Evolutionary conservation across 1,140 invertebrate species (phyloP), one percentile per base, ranked within the genome.

Genomic region (Plodia interpunctella): DNA sequence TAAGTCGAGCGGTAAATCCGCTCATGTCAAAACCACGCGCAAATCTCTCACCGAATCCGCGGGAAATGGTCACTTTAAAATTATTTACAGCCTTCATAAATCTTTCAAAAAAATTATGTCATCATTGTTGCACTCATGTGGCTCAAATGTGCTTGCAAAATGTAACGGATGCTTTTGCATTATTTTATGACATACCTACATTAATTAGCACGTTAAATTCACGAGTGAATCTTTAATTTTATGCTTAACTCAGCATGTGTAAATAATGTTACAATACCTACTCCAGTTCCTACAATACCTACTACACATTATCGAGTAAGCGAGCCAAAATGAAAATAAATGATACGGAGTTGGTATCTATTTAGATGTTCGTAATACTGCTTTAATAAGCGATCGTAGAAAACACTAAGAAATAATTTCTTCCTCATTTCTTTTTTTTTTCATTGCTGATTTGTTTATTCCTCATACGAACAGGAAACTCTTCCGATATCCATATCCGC

Each of bases 21-120:
- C 64, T 65, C 44, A 57, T 62, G 66, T 74, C 70, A 79, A 44
- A 65, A 65, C 67, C 67, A 61, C 63, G 55, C 56, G 60, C 63
- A 72, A 71, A 74, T 76, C 59, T 70, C 62, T 73, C 65, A 70
- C 49, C 62, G 62, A 63, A 72, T 60, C 62, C 60, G 68, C 53
- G 59, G 56, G 58, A 66, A 74, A 72, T 56, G 74, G 74, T 80
- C 75, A 78, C 71, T 81, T 74, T 72, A 78, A 76, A 63, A 74
- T 77, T 75, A 83, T 83, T 83, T 81, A 79, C 60, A 53, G 66
- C 63, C 30, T 54, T 20, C 62, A 75, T 74, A 77, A 75, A 76
- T 75, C 70, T 77, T 76, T 73, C 65, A 49, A 59, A 68, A 70
- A 50, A 59, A 78, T 78, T 72, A 77, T 68, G 69, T 68, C 54